These are phyloP conservation scores for Nixonia krombeini DNA, from an alignment of 1,140 invertebrate species.

Conservation along the genomic window DNA sequence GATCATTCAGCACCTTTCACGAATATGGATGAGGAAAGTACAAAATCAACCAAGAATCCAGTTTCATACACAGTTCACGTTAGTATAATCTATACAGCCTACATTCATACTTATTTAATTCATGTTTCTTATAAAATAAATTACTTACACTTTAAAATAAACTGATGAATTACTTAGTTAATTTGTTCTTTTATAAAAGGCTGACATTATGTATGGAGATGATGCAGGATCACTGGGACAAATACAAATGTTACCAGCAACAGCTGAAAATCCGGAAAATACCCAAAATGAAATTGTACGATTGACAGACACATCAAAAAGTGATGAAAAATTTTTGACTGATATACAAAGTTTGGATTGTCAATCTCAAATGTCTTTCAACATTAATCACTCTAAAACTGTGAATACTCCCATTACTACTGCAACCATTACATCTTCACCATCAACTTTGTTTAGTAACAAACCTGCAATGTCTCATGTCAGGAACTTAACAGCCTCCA, in stretches of 20 bases:
- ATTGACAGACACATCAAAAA: constrained; percentile 62
- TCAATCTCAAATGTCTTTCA: constrained; percentile 56
- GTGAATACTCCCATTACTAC: neutral
- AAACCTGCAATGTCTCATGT: constrained; percentile 43
- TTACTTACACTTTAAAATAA: neutral
- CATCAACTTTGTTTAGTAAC: constrained; percentile 22
- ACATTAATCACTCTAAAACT: constrained; percentile 17
- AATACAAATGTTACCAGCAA: constrained; percentile 31
- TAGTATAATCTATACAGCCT: constrained; percentile 17
- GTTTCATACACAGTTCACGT: constrained; percentile 47
- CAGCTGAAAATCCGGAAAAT: constrained; percentile 56
- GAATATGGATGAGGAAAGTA: constrained; percentile 37
- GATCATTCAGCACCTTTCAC: constrained; percentile 41
- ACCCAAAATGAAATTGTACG: constrained; percentile 60
- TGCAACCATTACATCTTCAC: neutral
- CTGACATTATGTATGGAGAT: constrained; percentile 44
- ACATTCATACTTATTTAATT: neutral
- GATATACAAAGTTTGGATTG: constrained; percentile 68
- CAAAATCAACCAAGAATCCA: constrained; percentile 39
- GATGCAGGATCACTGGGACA: constrained; percentile 34
- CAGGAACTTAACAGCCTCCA: constrained; percentile 5
- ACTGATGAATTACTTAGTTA: neutral
- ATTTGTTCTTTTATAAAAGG: constrained; percentile 34
- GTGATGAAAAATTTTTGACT: constrained; percentile 51
- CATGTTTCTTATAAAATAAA: neutral